Percentiles rank a stretch among this genome's conserved stretches.
Evolutionary conservation across 2,113 vertebrate species (phyloP).

Genomic region (Origma solitaria): DNA sequence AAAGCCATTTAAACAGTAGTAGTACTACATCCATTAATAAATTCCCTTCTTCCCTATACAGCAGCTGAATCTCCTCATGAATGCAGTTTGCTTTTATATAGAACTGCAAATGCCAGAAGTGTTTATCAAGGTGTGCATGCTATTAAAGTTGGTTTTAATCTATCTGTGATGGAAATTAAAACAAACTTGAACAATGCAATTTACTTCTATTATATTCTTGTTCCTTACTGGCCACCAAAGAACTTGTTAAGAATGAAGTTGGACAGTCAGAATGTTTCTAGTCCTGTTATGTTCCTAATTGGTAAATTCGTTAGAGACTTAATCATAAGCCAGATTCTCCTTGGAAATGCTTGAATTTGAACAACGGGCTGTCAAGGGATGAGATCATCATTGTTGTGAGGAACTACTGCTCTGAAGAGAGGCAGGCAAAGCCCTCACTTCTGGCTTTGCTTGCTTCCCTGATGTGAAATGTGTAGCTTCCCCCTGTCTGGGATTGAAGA

Average conservation of each 20-base stretch:
- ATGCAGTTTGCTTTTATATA: background rate
- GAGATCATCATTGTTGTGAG: background rate
- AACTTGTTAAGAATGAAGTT: background rate
- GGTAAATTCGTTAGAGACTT: background rate
- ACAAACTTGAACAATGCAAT: background rate
- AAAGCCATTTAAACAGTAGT: background rate
- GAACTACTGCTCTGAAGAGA: background rate
- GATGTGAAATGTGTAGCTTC: background rate
- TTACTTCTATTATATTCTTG: background rate
- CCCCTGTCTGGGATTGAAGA: background rate
- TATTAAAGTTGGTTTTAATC: background rate
- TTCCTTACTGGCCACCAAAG: background rate
- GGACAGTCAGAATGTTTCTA: background rate
- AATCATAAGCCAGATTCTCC: background rate
- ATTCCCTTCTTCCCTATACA: background rate
- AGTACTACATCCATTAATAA: background rate
- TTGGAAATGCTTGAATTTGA: background rate
- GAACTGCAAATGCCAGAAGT: background rate
- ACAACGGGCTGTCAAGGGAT: background rate
- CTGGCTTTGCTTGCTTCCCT: background rate
- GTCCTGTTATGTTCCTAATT: background rate
- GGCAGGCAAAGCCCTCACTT: background rate
- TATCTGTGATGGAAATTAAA: background rate
- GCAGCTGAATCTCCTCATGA: background rate
- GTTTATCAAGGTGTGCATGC: background rate